Evolutionary conservation across 2,888 invertebrate genomes (phyloP), one percentile per base, ranked within the genome.

Genomic region (Perizoma affinitatum): DNA sequence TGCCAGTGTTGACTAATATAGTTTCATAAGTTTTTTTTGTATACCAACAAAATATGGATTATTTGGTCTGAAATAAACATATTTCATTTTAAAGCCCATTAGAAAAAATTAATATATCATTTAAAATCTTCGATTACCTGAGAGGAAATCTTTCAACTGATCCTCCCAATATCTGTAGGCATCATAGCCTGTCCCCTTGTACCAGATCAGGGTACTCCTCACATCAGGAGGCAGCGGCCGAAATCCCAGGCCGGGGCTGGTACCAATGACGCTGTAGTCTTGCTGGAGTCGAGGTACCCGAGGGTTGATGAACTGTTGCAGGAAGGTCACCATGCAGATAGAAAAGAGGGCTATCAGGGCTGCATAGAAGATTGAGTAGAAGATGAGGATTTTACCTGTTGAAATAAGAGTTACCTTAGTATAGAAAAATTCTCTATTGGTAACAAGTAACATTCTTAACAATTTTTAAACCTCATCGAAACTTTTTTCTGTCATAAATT

Each of bases 181-280:
- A 35, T 95, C 95, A 67, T 93, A 93, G 43, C 95, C 94, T 0
- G 96, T 96, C 34, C 96, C 97, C 82, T 96, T 96, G 89, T 98
- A 98, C 96, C 97, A 97, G 78, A 99, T 98, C 62, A 99, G 94
- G 6, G 99, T 98, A 82, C 98, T 98, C 75, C 98, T 96, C 6
- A 97, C 96, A 82, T 98, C 97, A 5, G 95, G 94, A 10, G 99
- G 98, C 93, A 97, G 94, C 6, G 99, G 99, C 71, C 99, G 94
- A 90, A 98, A 99, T 55, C 99, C 99, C 58, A 99, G 93, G 61
- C 98, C 99, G 61, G 99, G 99, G 92, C 98, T 98, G 68, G 96
- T 96, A 71, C 98, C 98, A 71, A 98, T 98, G 55, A 98, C 92
- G 8, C 98, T 97, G 66, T 94, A 90, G 42, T 96, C 95, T 69